Conservation (phyloP, 2,888 invertebrate genomes). For the Sinohyriopsis cumingii region DNA sequence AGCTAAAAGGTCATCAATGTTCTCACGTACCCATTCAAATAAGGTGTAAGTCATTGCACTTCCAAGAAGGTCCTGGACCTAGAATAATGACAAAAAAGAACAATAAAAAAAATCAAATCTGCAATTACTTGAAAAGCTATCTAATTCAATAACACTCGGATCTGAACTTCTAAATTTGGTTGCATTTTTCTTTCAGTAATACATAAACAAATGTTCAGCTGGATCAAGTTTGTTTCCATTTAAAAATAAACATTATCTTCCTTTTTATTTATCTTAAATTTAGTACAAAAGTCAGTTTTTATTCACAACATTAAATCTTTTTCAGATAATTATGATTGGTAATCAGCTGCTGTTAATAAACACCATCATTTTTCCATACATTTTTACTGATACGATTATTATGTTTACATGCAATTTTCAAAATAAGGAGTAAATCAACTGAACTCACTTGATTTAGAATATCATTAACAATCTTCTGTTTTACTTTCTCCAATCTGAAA, state of each 20-base stretch:
- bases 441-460: constrained; percentile 47
- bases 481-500: constrained; percentile 47
- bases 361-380: not conserved
- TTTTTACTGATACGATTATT: too few species aligned
- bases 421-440: not conserved
- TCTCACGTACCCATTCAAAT: constrained; percentile 92
- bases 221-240: too few species aligned
- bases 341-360: too few species aligned
- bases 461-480: constrained; percentile 36
- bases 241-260: too few species aligned
- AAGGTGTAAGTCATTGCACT: constrained; percentile 95
- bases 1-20: constrained; percentile 78
- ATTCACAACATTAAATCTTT: too few species aligned
- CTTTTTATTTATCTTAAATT: too few species aligned
- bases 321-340: too few species aligned
- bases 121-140: not conserved
- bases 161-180: too few species aligned
- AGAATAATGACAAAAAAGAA: constrained; percentile 4
- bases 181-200: too few species aligned
- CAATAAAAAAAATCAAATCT: not conserved
- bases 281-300: too few species aligned
- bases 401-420: not conserved
- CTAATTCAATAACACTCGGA: not conserved
- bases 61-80: constrained; percentile 86
- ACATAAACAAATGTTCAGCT: too few species aligned